Percentiles rank a stretch among this genome's conserved stretches.
Conservation (phyloP, 1,140 invertebrate genomes). For the Mylabris phalerata region DNA sequence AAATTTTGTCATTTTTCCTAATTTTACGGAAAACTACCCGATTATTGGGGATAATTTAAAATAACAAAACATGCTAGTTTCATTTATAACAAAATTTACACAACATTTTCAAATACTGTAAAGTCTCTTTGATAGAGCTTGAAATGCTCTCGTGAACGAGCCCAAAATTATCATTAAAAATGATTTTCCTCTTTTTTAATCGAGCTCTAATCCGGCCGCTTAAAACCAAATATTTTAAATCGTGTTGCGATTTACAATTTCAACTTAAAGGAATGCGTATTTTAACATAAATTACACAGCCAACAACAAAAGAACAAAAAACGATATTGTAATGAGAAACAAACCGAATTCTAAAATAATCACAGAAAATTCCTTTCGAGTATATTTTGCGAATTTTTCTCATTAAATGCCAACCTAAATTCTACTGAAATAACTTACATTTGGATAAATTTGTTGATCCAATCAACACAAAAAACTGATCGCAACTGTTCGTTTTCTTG, state of each 20-base stretch:
- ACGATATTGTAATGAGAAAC: slow-evolving; percentile 1
- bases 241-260: background rate
- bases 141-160: no score
- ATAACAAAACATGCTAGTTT: no score
- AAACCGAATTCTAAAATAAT: slow-evolving; percentile 8
- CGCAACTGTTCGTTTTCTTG: no score
- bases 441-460: background rate
- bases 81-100: no score
- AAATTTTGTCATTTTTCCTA: no score
- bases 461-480: background rate
- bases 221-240: background rate
- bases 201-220: no score
- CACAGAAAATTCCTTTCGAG: slow-evolving; percentile 12
- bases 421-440: slow-evolving; percentile 6
- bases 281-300: slow-evolving; percentile 14
- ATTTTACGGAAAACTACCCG: no score
- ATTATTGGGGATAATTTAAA: no score
- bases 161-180: no score
- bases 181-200: no score
- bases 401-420: background rate
- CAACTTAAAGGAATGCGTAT: slow-evolving; percentile 9
- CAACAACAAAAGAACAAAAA: slow-evolving; percentile 4
- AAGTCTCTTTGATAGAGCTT: no score
- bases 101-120: no score
- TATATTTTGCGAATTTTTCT: slow-evolving; percentile 12